These are phyloP conservation scores for Mastigias papua DNA, from an alignment of 30 jellyfish, hydroid and myxozoan species.

Conservation along the genomic window DNA sequence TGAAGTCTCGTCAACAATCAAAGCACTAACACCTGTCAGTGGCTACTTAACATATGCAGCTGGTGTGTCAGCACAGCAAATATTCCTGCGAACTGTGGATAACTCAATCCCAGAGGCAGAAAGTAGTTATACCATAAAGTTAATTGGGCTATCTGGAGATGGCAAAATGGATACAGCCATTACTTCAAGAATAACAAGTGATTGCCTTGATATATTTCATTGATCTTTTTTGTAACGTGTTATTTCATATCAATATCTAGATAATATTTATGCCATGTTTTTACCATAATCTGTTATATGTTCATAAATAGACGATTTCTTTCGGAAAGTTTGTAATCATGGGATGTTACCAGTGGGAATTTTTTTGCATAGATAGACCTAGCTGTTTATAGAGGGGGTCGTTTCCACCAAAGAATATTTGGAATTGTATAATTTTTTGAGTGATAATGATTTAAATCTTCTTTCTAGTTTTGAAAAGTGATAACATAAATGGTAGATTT, in stretches of 20 bases:
- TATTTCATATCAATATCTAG: too few relatives aligned
- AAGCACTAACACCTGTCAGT: constrained; percentile 51
- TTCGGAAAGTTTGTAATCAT: too few relatives aligned
- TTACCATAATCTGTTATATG: too few relatives aligned
- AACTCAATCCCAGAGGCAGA: constrained; percentile 74
- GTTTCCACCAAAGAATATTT: not conserved
- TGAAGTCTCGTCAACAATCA: constrained; percentile 18
- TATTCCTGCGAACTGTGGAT: constrained; percentile 62
- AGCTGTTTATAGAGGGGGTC: too few relatives aligned
- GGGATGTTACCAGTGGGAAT: too few relatives aligned
- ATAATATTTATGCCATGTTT: too few relatives aligned
- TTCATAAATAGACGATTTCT: too few relatives aligned
- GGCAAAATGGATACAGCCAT: constrained; percentile 45
- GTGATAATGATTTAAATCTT: too few relatives aligned
- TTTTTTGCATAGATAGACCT: too few relatives aligned
- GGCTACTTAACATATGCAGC: constrained; percentile 66
- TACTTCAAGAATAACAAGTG: constrained; percentile 61
- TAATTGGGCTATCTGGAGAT: constrained; percentile 68
- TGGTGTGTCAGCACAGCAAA: constrained; percentile 28
- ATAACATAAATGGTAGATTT: constrained; percentile 83
- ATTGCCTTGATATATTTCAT: too few relatives aligned
- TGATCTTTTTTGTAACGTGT: too few relatives aligned
- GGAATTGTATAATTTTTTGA: too few relatives aligned
- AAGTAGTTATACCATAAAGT: constrained; percentile 29
- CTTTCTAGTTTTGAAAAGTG: constrained; percentile 86